Base-by-base conservation (phyloP, 1,140 invertebrate genomes). In the Tetramorium parvispinum region DNA sequence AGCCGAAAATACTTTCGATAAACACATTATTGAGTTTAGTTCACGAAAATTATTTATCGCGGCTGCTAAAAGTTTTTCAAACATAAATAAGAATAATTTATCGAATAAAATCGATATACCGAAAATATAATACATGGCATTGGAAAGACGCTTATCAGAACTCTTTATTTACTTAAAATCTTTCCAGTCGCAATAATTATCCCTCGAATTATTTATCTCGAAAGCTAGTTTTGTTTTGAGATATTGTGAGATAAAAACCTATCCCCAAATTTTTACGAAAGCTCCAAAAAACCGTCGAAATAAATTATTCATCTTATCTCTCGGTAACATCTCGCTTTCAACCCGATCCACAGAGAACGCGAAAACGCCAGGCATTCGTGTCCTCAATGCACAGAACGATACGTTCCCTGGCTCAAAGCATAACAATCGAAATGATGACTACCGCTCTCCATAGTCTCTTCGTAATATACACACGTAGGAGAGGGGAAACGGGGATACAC, bases 341-440 rank as follows among this genome's bases (percentile, higher is more conserved):
- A 49, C 6, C 13, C 65, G 11, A 46, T 57, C 4, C 21, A 11
- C 6, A 21, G 18, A 32, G 13, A 49, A 68, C 3, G 27, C n/a
- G 21, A 43, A 40, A 53, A 7, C n/a, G 13, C 16, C 16, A 2
- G 4, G 76, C 16, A 18, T 46, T 32, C 61, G n/a, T 27, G n/a
- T 66, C 3, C 18, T 27, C 21, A 27, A 53, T 53, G 6, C 1
- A 49, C n/a, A 46, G n/a, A 77, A 27, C 21, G 37, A 40, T 24
- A 24, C 18, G 0, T 37, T 16, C 10, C 21, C 24, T n/a, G 21
- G 8, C 61, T 63, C 27, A 75, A 83, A 75, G 43, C 55, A 24
- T 59, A 75, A 83, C 79, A 59, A 59, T 83, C 79, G 43, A 83
- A 83, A 75, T 37, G 53, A 83, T 55, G 40, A 49, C 55, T 53